Conservation (phyloP, 2,113 vertebrate species). For the Pelusios castaneus region DNA sequence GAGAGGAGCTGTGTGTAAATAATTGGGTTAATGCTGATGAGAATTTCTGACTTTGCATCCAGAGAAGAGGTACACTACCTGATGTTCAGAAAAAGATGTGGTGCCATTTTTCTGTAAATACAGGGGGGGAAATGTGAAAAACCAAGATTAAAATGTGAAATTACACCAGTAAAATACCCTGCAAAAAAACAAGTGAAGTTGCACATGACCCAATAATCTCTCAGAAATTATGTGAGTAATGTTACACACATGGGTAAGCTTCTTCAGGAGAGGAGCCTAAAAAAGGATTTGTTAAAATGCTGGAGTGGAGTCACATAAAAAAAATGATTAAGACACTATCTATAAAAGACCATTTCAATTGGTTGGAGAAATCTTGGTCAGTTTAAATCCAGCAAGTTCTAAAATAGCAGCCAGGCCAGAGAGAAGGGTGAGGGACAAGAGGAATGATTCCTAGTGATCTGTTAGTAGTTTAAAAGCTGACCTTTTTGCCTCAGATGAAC, state of each 20-base stretch:
- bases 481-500: background rate
- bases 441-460: background rate
- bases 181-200: background rate
- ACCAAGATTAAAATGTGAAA: background rate
- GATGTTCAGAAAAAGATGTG: background rate
- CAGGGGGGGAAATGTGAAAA: background rate
- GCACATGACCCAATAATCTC: background rate
- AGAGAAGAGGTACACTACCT: background rate
- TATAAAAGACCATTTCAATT: background rate
- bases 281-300: background rate
- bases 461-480: background rate
- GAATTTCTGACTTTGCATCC: background rate
- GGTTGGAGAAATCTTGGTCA: background rate
- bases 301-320: background rate
- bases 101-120: background rate
- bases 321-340: background rate
- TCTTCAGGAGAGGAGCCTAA: background rate
- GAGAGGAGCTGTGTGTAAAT: background rate
- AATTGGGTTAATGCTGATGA: background rate
- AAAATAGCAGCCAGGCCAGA: background rate
- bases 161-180: background rate
- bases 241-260: background rate
- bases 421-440: background rate
- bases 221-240: background rate
- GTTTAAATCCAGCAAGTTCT: background rate